Evolutionary conservation across 2,113 vertebrate species (phyloP).

Genomic region (Sprattus sprattus): DNA sequence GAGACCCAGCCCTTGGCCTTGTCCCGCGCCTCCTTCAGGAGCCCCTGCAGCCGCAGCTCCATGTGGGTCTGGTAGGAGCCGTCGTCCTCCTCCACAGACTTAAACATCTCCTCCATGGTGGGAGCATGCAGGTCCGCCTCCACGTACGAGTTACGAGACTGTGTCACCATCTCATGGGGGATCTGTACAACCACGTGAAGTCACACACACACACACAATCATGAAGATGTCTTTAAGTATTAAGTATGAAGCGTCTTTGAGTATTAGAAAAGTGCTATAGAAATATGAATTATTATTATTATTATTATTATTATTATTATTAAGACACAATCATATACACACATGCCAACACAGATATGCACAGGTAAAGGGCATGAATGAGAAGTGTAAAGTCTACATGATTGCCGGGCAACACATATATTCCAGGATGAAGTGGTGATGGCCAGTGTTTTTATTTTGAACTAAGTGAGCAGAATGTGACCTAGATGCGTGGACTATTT

Average conservation of each 20-base stretch:
- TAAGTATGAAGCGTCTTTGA: too few relatives aligned
- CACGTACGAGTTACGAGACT: conserved; percentile 87
- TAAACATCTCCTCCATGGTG: conserved; percentile 83
- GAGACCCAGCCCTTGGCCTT: conserved; percentile 94
- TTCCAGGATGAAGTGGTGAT: not conserved
- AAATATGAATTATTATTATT: too few relatives aligned
- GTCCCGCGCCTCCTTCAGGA: conserved; percentile 89
- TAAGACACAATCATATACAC: not conserved
- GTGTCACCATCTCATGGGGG: conserved; percentile 88
- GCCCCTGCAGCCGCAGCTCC: conserved; percentile 81
- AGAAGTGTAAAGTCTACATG: not conserved
- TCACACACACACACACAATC: not conserved
- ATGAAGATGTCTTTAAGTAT: too few relatives aligned
- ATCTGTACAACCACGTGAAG: conserved; percentile 71
- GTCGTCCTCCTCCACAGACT: conserved; percentile 81
- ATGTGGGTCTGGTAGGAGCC: conserved; percentile 80
- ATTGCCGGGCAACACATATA: not conserved
- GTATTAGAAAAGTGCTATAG: too few relatives aligned
- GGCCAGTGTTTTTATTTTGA: not conserved
- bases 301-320: too few relatives aligned
- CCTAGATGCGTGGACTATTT: not conserved
- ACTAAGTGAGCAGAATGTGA: not conserved
- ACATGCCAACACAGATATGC: not conserved
- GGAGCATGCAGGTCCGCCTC: conserved; percentile 87
- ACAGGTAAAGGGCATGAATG: not conserved